Base-by-base conservation (phyloP, 53 echinoderm and acorn worm species). In the Arbacia lixula region DNA sequence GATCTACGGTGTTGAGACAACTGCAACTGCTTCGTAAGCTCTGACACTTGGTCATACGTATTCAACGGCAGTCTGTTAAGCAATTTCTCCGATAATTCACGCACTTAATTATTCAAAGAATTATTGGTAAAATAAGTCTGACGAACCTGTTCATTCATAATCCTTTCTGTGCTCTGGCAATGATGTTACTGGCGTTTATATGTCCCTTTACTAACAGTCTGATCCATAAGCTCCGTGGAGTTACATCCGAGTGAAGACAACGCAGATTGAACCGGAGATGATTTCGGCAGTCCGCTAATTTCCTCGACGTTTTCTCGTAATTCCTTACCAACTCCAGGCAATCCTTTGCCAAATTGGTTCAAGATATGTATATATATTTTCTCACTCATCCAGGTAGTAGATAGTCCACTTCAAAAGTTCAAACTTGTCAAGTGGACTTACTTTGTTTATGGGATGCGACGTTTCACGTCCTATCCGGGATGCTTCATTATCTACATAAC, bases 81-180 rank as follows among this genome's bases (percentile, higher is more conserved):
- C n/a, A n/a, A n/a, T n/a, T n/a, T n/a, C n/a, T n/a, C n/a, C n/a
- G n/a, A n/a, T n/a, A n/a, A n/a, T n/a, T n/a, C n/a, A n/a, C n/a
- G n/a, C n/a, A n/a, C n/a, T n/a, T n/a, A n/a, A n/a, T n/a, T n/a
- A n/a, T n/a, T n/a, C n/a, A n/a, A n/a, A n/a, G n/a, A n/a, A n/a
- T n/a, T n/a, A n/a, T n/a, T 81, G 24, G 82, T 81, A 28, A 81
- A 81, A 28, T 42, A 62, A 24, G 82, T 41, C 30, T 81, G 82
- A 12, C 64, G 14, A 11, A 81, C 20, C 12, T 27, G 25, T 64
- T 81, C 82, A 46, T 81, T 63, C 14, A 80, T 31, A 74, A 53
- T 55, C 3, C 56, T 36, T 24, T 76, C 37, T 76, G 35, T 56
- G 76, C 57, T 36, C 36, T 76, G 25, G 17, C 5, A 12, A 76